A percentile compares a stretch with the other conserved stretches of the same genome.
Conservation (phyloP, 2,113 vertebrate genomes). For the Ophthalmolycus amberensis region DNA sequence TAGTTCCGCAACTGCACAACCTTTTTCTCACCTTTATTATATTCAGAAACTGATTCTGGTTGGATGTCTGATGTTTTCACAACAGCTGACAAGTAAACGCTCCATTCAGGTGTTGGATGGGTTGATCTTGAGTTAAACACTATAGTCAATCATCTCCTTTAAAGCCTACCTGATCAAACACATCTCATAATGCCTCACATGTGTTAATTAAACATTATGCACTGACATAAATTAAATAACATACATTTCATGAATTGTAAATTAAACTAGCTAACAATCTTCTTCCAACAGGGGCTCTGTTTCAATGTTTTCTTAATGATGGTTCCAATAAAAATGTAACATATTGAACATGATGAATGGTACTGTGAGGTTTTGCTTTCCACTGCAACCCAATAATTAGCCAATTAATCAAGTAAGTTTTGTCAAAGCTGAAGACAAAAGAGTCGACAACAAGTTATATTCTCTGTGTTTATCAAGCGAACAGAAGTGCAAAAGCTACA, state of each 20-base stretch:
- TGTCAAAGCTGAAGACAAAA: background rate
- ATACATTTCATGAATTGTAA: background rate
- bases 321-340: background rate
- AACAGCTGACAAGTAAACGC: background rate
- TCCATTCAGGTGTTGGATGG: background rate
- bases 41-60: background rate
- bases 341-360: background rate
- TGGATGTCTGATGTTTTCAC: background rate
- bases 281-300: background rate
- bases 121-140: background rate
- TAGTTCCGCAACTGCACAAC: background rate
- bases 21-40: background rate
- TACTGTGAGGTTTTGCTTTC: background rate
- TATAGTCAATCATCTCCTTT: background rate
- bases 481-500: background rate
- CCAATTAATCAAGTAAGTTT: background rate
- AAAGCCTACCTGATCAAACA: background rate
- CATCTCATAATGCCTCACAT: background rate
- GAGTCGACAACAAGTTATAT: background rate
- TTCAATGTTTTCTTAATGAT: background rate
- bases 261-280: background rate
- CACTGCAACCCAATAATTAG: background rate
- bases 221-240: background rate
- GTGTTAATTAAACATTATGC: background rate
- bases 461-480: background rate